phyloP scores from a whole-genome alignment of 2,113 vertebrate species.

The Podarcis raffonei region DNA sequence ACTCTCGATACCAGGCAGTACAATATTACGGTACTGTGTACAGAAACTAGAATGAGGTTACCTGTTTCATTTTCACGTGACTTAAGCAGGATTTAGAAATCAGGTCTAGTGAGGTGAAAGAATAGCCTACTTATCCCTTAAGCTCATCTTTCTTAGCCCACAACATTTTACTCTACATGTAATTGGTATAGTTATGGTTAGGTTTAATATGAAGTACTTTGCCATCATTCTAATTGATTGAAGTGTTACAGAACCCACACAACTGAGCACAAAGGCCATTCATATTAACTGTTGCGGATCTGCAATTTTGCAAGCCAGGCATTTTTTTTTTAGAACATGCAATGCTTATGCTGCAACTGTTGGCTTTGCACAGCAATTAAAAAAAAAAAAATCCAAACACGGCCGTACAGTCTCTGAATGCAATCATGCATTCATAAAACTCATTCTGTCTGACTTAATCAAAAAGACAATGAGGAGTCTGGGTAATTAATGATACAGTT shows the following conservation, averaged over 20 bases:
- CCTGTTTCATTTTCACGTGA: constrained; percentile 7
- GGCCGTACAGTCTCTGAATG: not conserved
- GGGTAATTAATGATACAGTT: constrained; percentile 45
- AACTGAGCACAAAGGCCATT: not conserved
- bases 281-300: not conserved
- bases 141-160: constrained; percentile 49
- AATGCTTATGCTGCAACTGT: not conserved
- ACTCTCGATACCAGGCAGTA: not conserved
- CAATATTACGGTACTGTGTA: not conserved
- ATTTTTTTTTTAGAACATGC: not conserved
- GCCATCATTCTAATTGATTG: not conserved
- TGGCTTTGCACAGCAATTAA: accelerated
- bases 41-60: constrained; percentile 6
- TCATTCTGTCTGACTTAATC: constrained; percentile 30
- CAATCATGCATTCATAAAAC: constrained; percentile 41
- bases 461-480: not conserved
- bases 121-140: constrained; percentile 32
- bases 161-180: constrained; percentile 20
- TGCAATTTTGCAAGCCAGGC: not conserved
- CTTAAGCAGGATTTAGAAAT: constrained; percentile 23
- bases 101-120: constrained; percentile 55
- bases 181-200: constrained; percentile 14
- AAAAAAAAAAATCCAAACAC: not conserved
- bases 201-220: constrained; percentile 14
- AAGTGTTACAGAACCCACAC: not conserved